Base-by-base conservation (phyloP, 2,797 vertebrate genomes). In the Cuniculus paca region DNA sequence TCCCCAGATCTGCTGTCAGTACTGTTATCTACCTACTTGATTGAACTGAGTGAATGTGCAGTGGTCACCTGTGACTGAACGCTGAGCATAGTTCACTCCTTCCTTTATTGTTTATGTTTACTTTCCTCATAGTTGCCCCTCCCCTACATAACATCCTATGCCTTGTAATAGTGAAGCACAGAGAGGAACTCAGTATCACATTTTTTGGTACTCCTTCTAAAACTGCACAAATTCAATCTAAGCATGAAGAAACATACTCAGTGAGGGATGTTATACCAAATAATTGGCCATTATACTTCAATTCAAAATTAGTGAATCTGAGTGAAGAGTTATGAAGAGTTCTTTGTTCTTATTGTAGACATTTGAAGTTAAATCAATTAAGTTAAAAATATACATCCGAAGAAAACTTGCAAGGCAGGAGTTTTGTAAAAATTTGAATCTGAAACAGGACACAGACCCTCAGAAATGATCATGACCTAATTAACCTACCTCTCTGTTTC, bases 271-370 rank as follows among this genome's bases (percentile, higher is more conserved):
- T 39, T 24, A 20, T 31, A 48, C 45, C 65, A 88, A 85, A 61
- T 74, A 78, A 90, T 34, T 68, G 50, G 26, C 89, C 61, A 17
- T 5, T 45, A 22, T 24, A 74, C 68, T 84, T 88, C 26, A 70
- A 7, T 26, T 75, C 72, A 58, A 63, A 56, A 9, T 79, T 70
- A 68, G 52, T 78, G 75, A 68, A 56, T 88, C n/a, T 93, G 58
- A 36, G 20, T 54, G 50, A 88, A 91, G 72, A 45, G 12, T 92
- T 94, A 81, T 75, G 24, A 82, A 80, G 79, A 78, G 16, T 86
- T 72, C 63, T 81, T 63, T 91, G 34, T 90, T 94, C 34, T 95
- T 6, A 54, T 17, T 54, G 63, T 90, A 93, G 91, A 91, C 79
- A 72, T 80, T 74, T 89, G 50, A 84, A 89, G 60, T 83, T 91